Percentiles rank a stretch among this genome's conserved stretches.
Evolutionary conservation across 2,113 vertebrate genomes (phyloP).

Genomic region (Tilapia sparmanii): DNA sequence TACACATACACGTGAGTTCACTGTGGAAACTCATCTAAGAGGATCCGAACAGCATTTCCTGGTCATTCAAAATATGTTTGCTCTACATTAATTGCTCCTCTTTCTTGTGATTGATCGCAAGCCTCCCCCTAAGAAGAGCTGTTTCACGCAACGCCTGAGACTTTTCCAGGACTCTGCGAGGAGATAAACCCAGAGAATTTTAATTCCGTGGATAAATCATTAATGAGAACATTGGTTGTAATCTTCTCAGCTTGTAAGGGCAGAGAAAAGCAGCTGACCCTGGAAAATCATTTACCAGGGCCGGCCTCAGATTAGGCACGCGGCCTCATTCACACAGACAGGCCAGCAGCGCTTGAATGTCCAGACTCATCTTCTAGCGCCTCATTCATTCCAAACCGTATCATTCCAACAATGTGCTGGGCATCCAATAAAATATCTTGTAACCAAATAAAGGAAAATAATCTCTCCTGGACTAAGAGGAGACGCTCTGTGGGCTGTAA

Average conservation of each 20-base stretch:
- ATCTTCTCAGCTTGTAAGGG: constrained; percentile 46
- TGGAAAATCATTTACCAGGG: constrained; percentile 59
- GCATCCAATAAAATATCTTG: neutral
- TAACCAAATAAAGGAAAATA: constrained; percentile 18
- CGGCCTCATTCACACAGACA: neutral
- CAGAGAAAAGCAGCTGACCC: constrained; percentile 49
- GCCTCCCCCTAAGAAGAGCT: neutral
- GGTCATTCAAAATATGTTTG: neutral
- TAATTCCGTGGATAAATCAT: constrained; percentile 59
- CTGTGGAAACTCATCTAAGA: neutral
- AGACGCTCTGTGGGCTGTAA: constrained; percentile 36
- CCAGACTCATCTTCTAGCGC: neutral
- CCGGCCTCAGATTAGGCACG: constrained; percentile 26
- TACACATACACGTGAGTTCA: neutral
- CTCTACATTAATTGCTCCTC: neutral
- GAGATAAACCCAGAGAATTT: constrained; percentile 31
- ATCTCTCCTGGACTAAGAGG: constrained; percentile 25
- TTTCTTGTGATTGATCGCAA: neutral
- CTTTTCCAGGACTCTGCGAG: neutral
- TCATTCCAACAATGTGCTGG: neutral
- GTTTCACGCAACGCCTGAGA: neutral
- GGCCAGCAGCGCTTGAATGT: neutral
- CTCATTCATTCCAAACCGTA: neutral
- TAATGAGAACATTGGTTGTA: constrained; percentile 45
- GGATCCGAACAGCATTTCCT: neutral